Conservation (phyloP, 1,140 invertebrate species). For the Sipha flava region DNA sequence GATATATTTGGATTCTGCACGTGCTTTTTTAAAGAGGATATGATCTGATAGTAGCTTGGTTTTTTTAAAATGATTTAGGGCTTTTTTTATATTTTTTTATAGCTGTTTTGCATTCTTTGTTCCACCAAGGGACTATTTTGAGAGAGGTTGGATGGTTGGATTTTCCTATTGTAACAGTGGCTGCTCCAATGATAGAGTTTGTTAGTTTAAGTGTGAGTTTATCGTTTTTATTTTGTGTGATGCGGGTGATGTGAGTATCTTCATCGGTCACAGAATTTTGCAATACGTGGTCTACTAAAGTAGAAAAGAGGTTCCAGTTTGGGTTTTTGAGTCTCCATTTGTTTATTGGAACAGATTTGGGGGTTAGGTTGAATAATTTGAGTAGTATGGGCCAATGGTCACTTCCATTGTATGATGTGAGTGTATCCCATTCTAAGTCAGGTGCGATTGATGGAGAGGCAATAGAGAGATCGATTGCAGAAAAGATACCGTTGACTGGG, state of each 20-base stretch:
- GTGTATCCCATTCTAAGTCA: too few relatives aligned
- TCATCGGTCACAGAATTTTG: neutral
- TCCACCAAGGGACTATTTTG: neutral
- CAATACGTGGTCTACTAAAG: neutral
- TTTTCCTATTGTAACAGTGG: neutral
- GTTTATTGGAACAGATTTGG: neutral
- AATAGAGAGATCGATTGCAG: neutral
- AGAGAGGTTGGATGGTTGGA: neutral
- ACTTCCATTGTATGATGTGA: too few relatives aligned
- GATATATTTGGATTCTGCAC: neutral
- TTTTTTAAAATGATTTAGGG: neutral
- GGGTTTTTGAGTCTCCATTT: neutral
- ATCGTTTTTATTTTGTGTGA: neutral
- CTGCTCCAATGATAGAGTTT: neutral
- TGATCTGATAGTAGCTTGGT: neutral
- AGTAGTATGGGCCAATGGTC: too few relatives aligned
- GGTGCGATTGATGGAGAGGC: neutral
- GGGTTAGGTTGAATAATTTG: too few relatives aligned
- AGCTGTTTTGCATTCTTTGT: neutral
- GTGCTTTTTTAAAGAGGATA: neutral
- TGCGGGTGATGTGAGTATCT: neutral
- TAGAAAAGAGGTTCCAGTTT: neutral
- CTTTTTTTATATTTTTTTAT: neutral
- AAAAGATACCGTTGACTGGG: neutral
- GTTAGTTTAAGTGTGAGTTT: neutral